Percentiles rank a stretch among this genome's conserved stretches.
Evolutionary conservation across 2,888 invertebrate species (phyloP).

Genomic region (Cybosia mesomella): DNA sequence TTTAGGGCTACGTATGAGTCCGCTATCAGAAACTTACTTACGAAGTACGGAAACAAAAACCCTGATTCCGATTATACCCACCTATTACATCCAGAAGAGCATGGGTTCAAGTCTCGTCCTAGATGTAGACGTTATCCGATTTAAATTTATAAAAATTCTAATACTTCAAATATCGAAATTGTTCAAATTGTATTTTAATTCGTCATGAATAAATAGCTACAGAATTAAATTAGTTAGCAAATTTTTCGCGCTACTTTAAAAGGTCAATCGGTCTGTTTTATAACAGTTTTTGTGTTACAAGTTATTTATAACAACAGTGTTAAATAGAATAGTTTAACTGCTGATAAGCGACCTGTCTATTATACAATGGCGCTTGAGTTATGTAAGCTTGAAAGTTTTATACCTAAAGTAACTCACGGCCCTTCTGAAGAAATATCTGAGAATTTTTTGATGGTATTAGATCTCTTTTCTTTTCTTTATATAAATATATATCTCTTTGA

Average conservation of each 20-base stretch:
- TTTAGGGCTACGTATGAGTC: background rate
- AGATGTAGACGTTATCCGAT: no score
- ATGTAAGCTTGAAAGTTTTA: background rate
- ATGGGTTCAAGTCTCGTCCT: no score
- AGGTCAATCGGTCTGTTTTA: slow-evolving; percentile 42
- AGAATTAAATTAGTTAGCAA: background rate
- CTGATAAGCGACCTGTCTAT: slow-evolving; percentile 9
- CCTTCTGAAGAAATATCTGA: background rate
- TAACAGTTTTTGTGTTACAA: slow-evolving; percentile 26
- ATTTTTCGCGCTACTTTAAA: slow-evolving; percentile 24
- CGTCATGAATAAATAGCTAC: background rate
- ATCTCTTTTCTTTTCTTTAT: background rate
- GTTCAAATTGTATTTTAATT: background rate
- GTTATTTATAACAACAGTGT: slow-evolving; percentile 23
- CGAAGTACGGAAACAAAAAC: no score
- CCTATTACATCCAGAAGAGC: no score
- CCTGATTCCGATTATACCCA: no score
- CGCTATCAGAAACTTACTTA: background rate
- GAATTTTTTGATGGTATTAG: background rate
- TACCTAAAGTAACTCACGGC: background rate
- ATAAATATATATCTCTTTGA: no score
- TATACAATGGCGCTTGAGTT: background rate
- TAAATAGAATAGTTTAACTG: slow-evolving; percentile 1
- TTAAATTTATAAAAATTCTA: background rate
- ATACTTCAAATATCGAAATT: background rate